A percentile compares a stretch with the other conserved stretches of the same genome.
Conservation (phyloP, 2,113 vertebrate genomes). For the Ochotona curzoniae region DNA sequence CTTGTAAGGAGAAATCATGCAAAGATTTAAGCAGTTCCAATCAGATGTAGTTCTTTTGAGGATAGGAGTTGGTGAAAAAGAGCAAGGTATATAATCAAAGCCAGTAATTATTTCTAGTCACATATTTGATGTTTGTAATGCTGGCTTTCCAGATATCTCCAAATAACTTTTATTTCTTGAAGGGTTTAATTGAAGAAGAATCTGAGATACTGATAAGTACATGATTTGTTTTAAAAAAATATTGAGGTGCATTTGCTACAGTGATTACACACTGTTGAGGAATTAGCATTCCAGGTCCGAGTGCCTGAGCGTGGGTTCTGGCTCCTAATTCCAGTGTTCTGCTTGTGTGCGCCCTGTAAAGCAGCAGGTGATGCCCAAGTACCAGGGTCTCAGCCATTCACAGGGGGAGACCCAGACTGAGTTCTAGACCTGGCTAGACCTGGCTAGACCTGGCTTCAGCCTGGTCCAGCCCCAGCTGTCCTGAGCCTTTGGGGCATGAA, state of each 20-base stretch:
- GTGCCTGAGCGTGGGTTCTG: no score
- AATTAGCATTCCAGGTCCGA: no score
- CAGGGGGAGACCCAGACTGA: no score
- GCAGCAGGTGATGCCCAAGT: no score
- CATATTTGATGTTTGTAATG: neutral
- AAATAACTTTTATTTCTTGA: conserved; percentile 18
- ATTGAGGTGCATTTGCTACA: neutral
- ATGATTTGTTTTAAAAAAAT: neutral
- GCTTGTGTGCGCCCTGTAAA: no score
- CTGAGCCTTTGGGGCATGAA: no score
- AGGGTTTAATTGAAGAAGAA: neutral
- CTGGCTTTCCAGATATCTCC: neutral
- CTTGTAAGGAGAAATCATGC: conserved; percentile 28
- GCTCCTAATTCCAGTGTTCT: no score
- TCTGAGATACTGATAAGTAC: neutral
- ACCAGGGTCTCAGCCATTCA: no score
- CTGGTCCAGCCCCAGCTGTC: no score
- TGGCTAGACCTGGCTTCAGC: no score
- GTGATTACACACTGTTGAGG: no score
- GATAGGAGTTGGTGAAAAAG: neutral
- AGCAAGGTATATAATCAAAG: neutral
- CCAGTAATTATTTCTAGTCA: neutral
- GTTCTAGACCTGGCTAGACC: no score
- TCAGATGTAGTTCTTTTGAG: neutral
- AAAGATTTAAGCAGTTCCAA: conserved; percentile 15